These are phyloP conservation scores for Neodiprion fabricii DNA, from an alignment of 1,140 invertebrate species.

Conservation along the genomic window DNA sequence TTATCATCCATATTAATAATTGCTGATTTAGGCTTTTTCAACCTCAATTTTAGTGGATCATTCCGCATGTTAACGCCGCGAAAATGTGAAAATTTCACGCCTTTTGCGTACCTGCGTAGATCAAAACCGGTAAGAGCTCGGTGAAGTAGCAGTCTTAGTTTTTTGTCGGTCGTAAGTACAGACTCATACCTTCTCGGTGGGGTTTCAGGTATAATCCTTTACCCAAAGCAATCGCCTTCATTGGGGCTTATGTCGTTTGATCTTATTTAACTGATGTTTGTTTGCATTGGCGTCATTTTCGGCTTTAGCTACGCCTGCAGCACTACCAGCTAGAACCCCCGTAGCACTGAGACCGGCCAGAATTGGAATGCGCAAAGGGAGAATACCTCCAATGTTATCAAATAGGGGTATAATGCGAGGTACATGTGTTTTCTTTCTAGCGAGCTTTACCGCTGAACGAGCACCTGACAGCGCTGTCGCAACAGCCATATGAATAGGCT, in stretches of 20 bases:
- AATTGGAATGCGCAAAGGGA: too few relatives aligned
- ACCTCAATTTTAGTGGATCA: too few relatives aligned
- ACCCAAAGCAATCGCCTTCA: too few relatives aligned
- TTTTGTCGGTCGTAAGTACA: slow-evolving; percentile 27
- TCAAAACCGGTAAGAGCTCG: slow-evolving; percentile 37
- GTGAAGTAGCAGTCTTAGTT: slow-evolving; percentile 32
- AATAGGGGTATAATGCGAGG: slow-evolving; percentile 28
- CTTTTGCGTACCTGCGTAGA: slow-evolving; percentile 32
- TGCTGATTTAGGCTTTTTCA: too few relatives aligned
- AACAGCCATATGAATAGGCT: not conserved
- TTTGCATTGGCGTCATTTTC: slow-evolving; percentile 36
- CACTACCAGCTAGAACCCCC: slow-evolving; percentile 28
- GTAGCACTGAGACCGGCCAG: slow-evolving; percentile 21
- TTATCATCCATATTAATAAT: too few relatives aligned
- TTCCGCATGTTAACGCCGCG: too few relatives aligned
- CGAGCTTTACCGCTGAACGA: not conserved
- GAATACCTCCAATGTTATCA: not conserved
- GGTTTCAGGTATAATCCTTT: slow-evolving; percentile 45
- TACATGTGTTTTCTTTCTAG: slow-evolving; percentile 21
- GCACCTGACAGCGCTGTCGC: too few relatives aligned
- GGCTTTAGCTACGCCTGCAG: slow-evolving; percentile 35
- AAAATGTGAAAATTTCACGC: slow-evolving; percentile 39
- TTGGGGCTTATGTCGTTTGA: slow-evolving; percentile 36
- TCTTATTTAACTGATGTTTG: slow-evolving; percentile 35
- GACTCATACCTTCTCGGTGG: slow-evolving; percentile 41